phyloP scores from a whole-genome alignment of 2,888 invertebrate genomes.

The Idaea aversata region DNA sequence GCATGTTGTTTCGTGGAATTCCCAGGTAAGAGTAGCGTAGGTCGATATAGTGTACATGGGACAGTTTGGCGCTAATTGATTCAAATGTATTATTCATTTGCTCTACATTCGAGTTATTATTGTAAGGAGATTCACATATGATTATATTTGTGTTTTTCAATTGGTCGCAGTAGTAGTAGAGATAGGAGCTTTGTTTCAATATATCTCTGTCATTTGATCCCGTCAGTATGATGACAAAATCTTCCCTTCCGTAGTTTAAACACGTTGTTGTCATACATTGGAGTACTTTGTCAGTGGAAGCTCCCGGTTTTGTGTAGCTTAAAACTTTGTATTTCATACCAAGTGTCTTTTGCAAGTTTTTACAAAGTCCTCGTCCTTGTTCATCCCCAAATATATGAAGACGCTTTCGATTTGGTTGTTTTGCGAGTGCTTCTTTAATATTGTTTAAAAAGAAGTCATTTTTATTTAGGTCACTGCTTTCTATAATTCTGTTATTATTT shows the following conservation, averaged over 20 bases:
- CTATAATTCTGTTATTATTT: not conserved
- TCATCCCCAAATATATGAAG: conserved; percentile 5
- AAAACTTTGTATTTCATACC: conserved; percentile 2
- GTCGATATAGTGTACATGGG: conserved; percentile 7
- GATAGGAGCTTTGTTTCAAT: conserved; percentile 1
- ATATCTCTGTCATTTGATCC: conserved; percentile 8
- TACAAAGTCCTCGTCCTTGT: conserved; percentile 8
- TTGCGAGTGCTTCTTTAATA: not conserved
- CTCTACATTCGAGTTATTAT: not conserved
- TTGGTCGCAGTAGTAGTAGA: conserved; percentile 3
- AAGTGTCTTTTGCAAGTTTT: conserved; percentile 3
- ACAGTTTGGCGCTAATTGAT: not conserved
- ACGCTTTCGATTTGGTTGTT: not conserved
- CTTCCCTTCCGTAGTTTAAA: conserved; percentile 1
- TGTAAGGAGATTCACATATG: conserved; percentile 4
- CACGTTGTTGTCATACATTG: not conserved
- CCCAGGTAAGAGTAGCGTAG: conserved; percentile 8
- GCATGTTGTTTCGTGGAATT: conserved; percentile 4
- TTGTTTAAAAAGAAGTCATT: not conserved
- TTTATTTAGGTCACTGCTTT: not conserved
- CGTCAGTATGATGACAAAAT: conserved; percentile 6
- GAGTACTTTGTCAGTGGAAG: conserved; percentile 5
- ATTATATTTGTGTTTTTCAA: conserved; percentile 8
- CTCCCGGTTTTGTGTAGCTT: conserved; percentile 7
- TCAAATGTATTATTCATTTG: not conserved